Evolutionary conservation across 1,140 invertebrate genomes (phyloP).

Genomic region (Caerostris extrusa): DNA sequence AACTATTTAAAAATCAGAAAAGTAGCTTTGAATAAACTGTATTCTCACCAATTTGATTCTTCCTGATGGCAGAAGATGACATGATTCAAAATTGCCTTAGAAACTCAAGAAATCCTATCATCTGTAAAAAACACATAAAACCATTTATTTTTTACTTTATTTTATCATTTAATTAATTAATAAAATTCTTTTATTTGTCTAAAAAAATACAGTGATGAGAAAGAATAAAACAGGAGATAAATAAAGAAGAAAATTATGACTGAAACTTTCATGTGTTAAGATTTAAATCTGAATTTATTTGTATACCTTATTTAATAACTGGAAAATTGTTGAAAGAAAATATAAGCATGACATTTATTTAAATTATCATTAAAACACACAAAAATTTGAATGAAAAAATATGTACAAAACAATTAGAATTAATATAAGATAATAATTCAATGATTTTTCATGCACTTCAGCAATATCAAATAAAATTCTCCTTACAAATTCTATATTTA

Average conservation of each 20-base stretch:
- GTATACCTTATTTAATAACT: too few relatives aligned
- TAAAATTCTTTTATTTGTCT: not conserved
- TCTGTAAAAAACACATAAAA: constrained; percentile 77
- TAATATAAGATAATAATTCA: too few relatives aligned
- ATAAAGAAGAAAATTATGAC: not conserved
- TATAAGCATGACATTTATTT: too few relatives aligned
- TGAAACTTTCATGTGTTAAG: too few relatives aligned
- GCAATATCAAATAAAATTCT: too few relatives aligned
- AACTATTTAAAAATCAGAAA: not conserved
- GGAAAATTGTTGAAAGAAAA: too few relatives aligned
- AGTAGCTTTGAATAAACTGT: not conserved
- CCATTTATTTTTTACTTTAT: not conserved
- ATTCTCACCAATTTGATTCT: constrained; percentile 91
- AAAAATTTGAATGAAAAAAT: too few relatives aligned
- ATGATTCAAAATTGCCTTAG: constrained; percentile 96
- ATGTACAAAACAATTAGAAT: too few relatives aligned
- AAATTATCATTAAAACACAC: too few relatives aligned
- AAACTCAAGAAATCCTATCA: constrained; percentile 88
- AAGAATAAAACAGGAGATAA: not conserved
- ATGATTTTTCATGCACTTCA: too few relatives aligned
- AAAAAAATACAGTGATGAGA: not conserved
- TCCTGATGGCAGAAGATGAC: constrained; percentile 99
- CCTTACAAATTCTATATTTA: too few relatives aligned
- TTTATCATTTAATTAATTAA: not conserved
- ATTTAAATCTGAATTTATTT: too few relatives aligned